Conservation (phyloP, 2,797 vertebrate species). For the Steatocranus sp. region DNA sequence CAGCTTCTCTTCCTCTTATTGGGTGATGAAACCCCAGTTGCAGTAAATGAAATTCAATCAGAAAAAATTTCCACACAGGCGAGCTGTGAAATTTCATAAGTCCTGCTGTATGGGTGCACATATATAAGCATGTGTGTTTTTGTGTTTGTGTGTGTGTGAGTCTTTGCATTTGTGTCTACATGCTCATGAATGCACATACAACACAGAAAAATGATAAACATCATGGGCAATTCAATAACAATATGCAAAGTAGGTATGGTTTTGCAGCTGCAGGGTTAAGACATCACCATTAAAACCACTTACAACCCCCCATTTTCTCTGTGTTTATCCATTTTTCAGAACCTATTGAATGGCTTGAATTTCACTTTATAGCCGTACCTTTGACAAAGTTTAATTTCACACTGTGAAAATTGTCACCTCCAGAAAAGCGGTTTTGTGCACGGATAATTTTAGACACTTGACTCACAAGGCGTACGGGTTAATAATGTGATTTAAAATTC, state of each 20-base stretch:
- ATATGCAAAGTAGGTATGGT: slow-evolving; percentile 26
- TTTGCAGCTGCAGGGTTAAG: slow-evolving; percentile 25
- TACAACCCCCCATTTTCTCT: not conserved
- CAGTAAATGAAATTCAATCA: slow-evolving; percentile 64
- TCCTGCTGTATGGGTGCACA: not conserved
- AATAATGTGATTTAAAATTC: not conserved
- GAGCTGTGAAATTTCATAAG: slow-evolving; percentile 47
- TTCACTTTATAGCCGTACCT: slow-evolving; percentile 14
- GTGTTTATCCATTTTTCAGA: slow-evolving; percentile 29
- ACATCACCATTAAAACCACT: slow-evolving; percentile 22
- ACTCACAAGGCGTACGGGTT: not conserved
- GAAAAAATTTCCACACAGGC: slow-evolving; percentile 43
- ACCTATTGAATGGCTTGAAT: slow-evolving; percentile 27
- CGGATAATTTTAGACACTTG: not conserved
- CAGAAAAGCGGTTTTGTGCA: not conserved
- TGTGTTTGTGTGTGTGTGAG: not conserved
- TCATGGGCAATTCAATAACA: slow-evolving; percentile 18
- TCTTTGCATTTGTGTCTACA: not conserved
- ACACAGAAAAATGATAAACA: slow-evolving; percentile 8
- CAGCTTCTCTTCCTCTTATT: slow-evolving; percentile 37
- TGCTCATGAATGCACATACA: not conserved
- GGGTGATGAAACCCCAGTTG: slow-evolving; percentile 60
- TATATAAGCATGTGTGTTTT: not conserved
- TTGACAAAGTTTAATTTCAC: slow-evolving; percentile 41
- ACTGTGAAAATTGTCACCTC: slow-evolving; percentile 21